These are phyloP conservation scores for Hydractinia symbiolongicarpus DNA, from an alignment of 30 jellyfish, hydroid and myxozoan species.

Conservation along the genomic window DNA sequence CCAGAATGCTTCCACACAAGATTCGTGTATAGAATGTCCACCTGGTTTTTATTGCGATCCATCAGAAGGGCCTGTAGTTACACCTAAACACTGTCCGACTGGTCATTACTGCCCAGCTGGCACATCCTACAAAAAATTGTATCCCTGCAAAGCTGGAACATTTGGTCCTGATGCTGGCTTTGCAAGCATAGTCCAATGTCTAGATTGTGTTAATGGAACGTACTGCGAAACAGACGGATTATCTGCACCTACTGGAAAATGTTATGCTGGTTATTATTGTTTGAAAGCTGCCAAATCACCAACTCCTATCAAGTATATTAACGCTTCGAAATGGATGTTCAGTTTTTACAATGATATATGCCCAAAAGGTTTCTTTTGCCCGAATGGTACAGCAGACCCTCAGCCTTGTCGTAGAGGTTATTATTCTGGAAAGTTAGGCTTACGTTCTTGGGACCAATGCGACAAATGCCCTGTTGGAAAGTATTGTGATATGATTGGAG, in stretches of 20 bases:
- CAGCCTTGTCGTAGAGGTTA: slow-evolving; percentile 87
- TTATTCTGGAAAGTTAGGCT: slow-evolving; percentile 73
- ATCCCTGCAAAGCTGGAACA: slow-evolving; percentile 77
- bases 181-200: slow-evolving; percentile 38
- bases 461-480: slow-evolving; percentile 93
- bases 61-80: slow-evolving; percentile 78
- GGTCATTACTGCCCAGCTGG: slow-evolving; percentile 82
- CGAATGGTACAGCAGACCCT: slow-evolving; percentile 89
- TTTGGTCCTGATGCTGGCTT: slow-evolving; percentile 64
- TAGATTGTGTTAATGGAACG: slow-evolving; percentile 48
- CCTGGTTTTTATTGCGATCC: slow-evolving; percentile 93
- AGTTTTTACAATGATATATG: slow-evolving; percentile 80
- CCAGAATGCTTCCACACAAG: slow-evolving; percentile 78
- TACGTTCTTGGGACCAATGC: slow-evolving; percentile 44
- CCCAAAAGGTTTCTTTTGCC: slow-evolving; percentile 80
- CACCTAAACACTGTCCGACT: slow-evolving; percentile 73
- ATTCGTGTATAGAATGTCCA: slow-evolving; percentile 68
- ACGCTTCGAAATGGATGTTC: slow-evolving; percentile 57
- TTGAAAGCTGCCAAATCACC: slow-evolving; percentile 75
- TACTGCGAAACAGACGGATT: slow-evolving; percentile 73
- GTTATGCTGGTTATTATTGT: slow-evolving; percentile 93
- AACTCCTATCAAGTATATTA: slow-evolving; percentile 57
- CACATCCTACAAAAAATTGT: slow-evolving; percentile 33
- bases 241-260: slow-evolving; percentile 64
- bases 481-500: slow-evolving; percentile 77